Evolutionary conservation across 2,797 vertebrate genomes (phyloP).

Genomic region (Avahi laniger): DNA sequence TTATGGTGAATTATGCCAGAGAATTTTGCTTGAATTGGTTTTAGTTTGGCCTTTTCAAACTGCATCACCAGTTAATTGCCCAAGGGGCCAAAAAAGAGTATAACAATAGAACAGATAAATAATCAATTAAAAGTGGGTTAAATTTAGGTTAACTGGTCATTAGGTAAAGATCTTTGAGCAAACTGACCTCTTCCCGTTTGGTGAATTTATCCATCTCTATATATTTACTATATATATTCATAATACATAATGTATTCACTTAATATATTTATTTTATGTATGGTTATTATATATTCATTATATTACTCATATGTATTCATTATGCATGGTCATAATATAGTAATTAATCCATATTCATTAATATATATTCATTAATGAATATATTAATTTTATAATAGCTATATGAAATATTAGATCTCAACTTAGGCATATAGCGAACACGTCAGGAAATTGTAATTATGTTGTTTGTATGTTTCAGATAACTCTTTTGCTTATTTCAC

Average conservation of each 20-base stretch:
- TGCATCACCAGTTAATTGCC: background rate
- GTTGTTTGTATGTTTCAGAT: background rate
- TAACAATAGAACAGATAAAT: background rate
- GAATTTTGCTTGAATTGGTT: background rate
- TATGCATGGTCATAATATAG: background rate
- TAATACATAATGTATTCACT: background rate
- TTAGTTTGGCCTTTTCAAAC: background rate
- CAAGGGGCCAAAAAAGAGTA: background rate
- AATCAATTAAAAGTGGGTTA: background rate
- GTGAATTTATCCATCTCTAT: background rate
- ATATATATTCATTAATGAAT: background rate
- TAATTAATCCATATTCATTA: background rate
- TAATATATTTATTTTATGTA: background rate
- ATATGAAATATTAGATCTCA: background rate
- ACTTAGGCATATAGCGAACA: background rate
- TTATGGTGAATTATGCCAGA: background rate
- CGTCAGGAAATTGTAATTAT: background rate
- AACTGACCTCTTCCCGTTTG: background rate
- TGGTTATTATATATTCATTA: background rate
- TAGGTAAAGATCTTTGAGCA: background rate
- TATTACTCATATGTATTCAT: background rate
- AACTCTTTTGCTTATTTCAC: background rate
- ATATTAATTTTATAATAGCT: background rate
- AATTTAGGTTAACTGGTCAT: conserved; percentile 1
- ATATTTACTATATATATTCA: background rate